These are phyloP conservation scores for Calameuta idolon DNA, from an alignment of 2,888 invertebrate species.

Conservation along the genomic window DNA sequence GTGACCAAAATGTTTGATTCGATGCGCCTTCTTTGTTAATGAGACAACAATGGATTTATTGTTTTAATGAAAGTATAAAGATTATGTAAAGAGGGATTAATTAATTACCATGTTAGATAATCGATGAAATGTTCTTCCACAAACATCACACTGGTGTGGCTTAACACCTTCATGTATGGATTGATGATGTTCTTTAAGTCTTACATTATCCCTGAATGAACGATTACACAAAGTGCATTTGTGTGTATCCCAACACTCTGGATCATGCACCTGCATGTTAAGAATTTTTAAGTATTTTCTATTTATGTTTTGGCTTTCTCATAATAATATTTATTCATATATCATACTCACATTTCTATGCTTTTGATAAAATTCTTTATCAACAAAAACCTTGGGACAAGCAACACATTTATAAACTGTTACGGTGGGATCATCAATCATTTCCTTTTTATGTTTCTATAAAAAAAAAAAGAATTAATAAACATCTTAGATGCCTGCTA, in stretches of 20 bases:
- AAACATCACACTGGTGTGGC: constrained; percentile 48
- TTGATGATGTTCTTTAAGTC: constrained; percentile 43
- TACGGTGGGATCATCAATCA: constrained; percentile 42
- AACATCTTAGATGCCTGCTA: background rate
- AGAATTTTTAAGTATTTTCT: constrained; percentile 15
- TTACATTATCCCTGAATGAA: constrained; percentile 43
- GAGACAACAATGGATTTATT: background rate
- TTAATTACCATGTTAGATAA: constrained; percentile 45
- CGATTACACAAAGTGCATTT: constrained; percentile 36
- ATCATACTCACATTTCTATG: constrained; percentile 43
- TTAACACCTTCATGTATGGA: constrained; percentile 47
- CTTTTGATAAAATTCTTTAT: constrained; percentile 46
- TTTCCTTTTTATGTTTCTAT: constrained; percentile 45
- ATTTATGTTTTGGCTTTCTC: constrained; percentile 29
- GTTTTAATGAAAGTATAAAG: background rate
- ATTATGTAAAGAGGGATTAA: background rate
- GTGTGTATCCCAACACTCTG: constrained; percentile 19
- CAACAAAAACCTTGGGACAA: constrained; percentile 47
- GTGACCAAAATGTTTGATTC: constrained; percentile 39
- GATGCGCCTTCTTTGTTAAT: constrained; percentile 35
- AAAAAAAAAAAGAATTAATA: constrained; percentile 13
- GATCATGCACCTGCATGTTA: constrained; percentile 18
- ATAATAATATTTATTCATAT: background rate
- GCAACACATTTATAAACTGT: constrained; percentile 41
- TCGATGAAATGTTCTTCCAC: constrained; percentile 45